phyloP scores from a whole-genome alignment of 1,140 invertebrate species.

The Ceratina australensis region DNA sequence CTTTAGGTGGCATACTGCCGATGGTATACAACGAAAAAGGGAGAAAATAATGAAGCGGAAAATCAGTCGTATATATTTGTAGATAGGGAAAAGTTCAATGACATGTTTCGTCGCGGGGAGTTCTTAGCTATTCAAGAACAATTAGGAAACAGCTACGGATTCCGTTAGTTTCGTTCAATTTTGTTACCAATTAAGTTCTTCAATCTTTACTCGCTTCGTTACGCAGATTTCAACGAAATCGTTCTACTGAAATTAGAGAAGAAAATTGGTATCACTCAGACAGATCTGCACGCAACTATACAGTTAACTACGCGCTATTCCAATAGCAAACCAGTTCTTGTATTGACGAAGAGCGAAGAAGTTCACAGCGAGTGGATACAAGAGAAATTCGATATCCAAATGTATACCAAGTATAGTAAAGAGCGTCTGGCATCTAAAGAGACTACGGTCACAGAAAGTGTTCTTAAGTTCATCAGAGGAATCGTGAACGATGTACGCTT shows the following conservation, averaged over 20 bases:
- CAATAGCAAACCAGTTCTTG: slow-evolving; percentile 62
- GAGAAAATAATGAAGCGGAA: slow-evolving; percentile 37
- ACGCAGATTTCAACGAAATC: slow-evolving; percentile 63
- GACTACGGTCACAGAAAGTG: slow-evolving; percentile 38
- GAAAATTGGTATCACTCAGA: slow-evolving; percentile 69
- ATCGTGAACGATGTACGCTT: slow-evolving; percentile 58
- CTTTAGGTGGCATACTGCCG: slow-evolving; percentile 63
- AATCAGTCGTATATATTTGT: slow-evolving; percentile 54
- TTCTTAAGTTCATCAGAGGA: slow-evolving; percentile 48
- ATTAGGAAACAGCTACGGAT: slow-evolving; percentile 68
- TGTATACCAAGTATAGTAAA: slow-evolving; percentile 60
- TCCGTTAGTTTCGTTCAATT: slow-evolving; percentile 61
- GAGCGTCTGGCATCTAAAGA: slow-evolving; percentile 57
- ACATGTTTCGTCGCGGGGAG: slow-evolving; percentile 61
- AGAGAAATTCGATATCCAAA: slow-evolving; percentile 65
- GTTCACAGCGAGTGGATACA: slow-evolving; percentile 64
- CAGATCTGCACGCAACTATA: slow-evolving; percentile 63
- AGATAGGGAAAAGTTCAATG: slow-evolving; percentile 61
- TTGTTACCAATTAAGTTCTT: neutral
- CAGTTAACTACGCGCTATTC: slow-evolving; percentile 64
- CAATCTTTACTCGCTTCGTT: neutral
- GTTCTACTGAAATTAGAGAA: slow-evolving; percentile 53
- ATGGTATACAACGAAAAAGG: slow-evolving; percentile 66
- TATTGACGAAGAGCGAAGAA: slow-evolving; percentile 59
- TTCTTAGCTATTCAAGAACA: slow-evolving; percentile 67